Evolutionary conservation across 2,888 invertebrate species (phyloP).

Genomic region (Elegia similella): DNA sequence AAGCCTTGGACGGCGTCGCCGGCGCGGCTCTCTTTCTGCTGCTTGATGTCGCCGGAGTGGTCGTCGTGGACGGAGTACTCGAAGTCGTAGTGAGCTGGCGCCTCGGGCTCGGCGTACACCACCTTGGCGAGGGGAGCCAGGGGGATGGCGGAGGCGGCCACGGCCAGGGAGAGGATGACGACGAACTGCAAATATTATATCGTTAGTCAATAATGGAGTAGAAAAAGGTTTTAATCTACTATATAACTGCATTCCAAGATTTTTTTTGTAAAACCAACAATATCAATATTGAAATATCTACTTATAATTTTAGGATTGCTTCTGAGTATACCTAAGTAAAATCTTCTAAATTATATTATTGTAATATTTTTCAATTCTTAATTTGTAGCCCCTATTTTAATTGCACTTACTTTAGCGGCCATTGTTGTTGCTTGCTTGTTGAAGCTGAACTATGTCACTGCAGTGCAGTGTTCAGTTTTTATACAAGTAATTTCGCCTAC

Average conservation of each 20-base stretch:
- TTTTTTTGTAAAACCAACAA: too few relatives aligned
- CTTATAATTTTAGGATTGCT: too few relatives aligned
- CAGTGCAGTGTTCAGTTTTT: conserved; percentile 50
- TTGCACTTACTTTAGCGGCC: conserved; percentile 59
- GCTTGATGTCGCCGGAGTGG: conserved; percentile 82
- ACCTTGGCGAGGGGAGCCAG: conserved; percentile 40
- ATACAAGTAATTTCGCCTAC: conserved; percentile 47
- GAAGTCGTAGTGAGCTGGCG: conserved; percentile 70
- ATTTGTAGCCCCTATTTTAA: neutral
- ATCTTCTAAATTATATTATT: neutral
- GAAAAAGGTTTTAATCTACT: too few relatives aligned
- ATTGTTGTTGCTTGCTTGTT: conserved; percentile 56
- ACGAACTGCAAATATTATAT: conserved; percentile 43
- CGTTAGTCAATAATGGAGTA: too few relatives aligned
- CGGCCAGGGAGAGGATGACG: conserved; percentile 54
- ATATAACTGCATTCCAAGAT: too few relatives aligned
- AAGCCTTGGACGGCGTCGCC: conserved; percentile 82
- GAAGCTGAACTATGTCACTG: conserved; percentile 49
- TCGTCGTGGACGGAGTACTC: conserved; percentile 79
- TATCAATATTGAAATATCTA: too few relatives aligned
- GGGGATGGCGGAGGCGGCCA: conserved; percentile 44
- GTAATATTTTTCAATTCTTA: neutral
- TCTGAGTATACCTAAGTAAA: conserved; percentile 8
- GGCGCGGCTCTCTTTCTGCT: conserved; percentile 75
- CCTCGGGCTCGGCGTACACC: conserved; percentile 47